Evolutionary conservation across 2,888 invertebrate species (phyloP), one percentile per base, ranked within the genome.

Genomic region (Sinopyrophorus schimmeli): DNA sequence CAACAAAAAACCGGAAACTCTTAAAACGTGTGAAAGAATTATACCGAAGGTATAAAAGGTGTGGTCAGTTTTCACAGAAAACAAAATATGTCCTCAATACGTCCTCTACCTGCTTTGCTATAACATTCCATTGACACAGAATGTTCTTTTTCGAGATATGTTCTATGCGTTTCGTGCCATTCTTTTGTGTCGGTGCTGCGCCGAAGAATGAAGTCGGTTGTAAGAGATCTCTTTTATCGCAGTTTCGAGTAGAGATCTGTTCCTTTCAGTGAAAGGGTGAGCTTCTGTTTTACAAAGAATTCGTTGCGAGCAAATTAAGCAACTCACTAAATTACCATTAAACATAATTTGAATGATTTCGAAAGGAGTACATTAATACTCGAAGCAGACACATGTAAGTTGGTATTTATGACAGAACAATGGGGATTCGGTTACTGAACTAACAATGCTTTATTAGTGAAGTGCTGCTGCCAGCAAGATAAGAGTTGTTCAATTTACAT

Each of bases 41-140:
- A 68, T 68, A 69, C 63, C 47, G 64, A 61, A 60, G 61, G 61
- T 58, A 69, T 69, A 70, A 73, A 70, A 71, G 72, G 72, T 72
- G 73, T 73, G 73, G 73, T 73, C 73, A 73, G 69, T 72, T 73
- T 71, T 72, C 69, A 71, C 66, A 71, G 71, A 71, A 72, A 71
- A 71, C 71, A 71, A 71, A 71, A 69, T 68, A 61, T 61, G 58
- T 58, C 56, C 54, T 58, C 60, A 58, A 55, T 57, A 46, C 52
- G 40, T 53, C 57, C 47, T 56, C 68, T 70, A 69, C 61, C 67
- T 63, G 61, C n/a, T n/a, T n/a, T n/a, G n/a, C 58, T 55, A 55
- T 64, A 58, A 59, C 69, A 72, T 71, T 70, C 71, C 69, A 61
- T 70, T 72, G 70, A 70, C 68, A 67, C 66, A 63, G 68, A 69